These are phyloP conservation scores for Callipepla squamata DNA, from an alignment of 2,113 vertebrate species.

Conservation along the genomic window DNA sequence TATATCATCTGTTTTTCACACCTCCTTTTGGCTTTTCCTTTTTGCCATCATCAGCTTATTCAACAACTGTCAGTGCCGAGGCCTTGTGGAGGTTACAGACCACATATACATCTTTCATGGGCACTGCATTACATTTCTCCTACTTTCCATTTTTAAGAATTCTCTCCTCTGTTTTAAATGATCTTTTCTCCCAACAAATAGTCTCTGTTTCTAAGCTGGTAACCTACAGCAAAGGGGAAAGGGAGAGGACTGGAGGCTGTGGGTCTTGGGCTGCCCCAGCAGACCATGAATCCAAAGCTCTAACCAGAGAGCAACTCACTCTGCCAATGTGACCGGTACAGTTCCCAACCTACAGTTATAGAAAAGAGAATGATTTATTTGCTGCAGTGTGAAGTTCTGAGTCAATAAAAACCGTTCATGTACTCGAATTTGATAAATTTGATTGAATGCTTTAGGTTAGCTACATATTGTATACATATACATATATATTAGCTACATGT, in stretches of 20 bases:
- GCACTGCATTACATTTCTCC: not conserved
- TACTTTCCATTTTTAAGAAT: not conserved
- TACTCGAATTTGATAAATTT: not conserved
- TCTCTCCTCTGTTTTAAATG: not conserved
- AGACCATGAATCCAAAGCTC: not conserved
- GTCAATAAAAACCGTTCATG: not conserved
- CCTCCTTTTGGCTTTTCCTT: not conserved
- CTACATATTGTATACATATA: too few species aligned
- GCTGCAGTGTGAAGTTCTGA: not conserved
- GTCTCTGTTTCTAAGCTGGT: not conserved
- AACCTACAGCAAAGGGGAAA: not conserved
- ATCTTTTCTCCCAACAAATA: not conserved
- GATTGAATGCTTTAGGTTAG: not conserved
- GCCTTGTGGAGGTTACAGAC: not conserved
- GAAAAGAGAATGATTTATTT: not conserved
- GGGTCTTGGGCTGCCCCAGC: not conserved
- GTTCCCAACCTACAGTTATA: not conserved
- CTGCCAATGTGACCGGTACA: not conserved
- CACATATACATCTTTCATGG: not conserved
- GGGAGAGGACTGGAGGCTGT: not conserved
- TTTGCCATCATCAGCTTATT: not conserved
- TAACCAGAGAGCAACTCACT: not conserved
- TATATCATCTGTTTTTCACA: not conserved
- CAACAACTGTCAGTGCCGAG: not conserved
- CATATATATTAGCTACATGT: too few species aligned